Percentiles rank a stretch among this genome's conserved stretches.
phyloP scores from a whole-genome alignment of 2,113 vertebrate genomes.

The Podarcis cretensis region DNA sequence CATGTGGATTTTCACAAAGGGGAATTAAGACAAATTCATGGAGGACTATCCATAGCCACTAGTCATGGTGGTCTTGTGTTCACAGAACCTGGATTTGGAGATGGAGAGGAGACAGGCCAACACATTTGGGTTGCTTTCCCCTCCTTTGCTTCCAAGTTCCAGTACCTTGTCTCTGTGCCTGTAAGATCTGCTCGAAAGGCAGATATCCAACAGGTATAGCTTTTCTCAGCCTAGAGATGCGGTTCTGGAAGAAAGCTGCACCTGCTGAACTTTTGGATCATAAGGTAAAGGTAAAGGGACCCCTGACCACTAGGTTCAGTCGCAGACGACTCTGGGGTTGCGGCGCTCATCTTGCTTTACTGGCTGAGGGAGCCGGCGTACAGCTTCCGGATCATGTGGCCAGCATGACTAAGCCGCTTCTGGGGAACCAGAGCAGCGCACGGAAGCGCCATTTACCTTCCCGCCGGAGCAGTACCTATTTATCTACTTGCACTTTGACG shows the following conservation, averaged over 20 bases:
- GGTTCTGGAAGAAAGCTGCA: not conserved
- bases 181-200: not conserved
- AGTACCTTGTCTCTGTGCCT: not conserved
- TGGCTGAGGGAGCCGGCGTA: no score
- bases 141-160: not conserved
- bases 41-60: not conserved
- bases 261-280: not conserved
- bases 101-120: not conserved
- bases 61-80: not conserved
- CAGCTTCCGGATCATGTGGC: no score
- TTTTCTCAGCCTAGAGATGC: not conserved
- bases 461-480: no score
- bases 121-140: not conserved
- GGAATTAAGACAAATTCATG: not conserved
- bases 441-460: no score
- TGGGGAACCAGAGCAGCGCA: no score
- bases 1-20: not conserved
- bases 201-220: not conserved
- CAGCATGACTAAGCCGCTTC: no score
- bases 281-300: no score
- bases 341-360: no score
- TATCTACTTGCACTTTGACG: no score
- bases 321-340: no score
- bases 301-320: no score
- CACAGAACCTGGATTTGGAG: not conserved